phyloP scores from a whole-genome alignment of 2,113 vertebrate genomes.

The Mellivora capensis region DNA sequence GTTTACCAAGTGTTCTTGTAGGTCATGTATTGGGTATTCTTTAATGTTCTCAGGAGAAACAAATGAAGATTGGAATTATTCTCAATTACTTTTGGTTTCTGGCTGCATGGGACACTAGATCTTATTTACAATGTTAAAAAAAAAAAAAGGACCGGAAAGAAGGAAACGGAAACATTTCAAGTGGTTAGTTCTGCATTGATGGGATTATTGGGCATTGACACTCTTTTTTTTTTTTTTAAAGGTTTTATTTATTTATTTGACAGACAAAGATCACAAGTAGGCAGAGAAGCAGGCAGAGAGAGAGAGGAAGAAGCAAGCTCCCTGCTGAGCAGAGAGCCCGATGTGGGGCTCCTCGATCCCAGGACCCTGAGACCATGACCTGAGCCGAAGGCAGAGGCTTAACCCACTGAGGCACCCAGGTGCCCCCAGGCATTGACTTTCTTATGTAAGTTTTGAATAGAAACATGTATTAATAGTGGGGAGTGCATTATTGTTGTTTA shows the following conservation, averaged over 20 bases:
- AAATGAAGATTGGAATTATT: neutral
- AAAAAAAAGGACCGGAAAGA: neutral
- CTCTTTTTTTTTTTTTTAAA: neutral
- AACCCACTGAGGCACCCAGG: too few species aligned
- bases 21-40: neutral
- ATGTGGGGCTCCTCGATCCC: too few species aligned
- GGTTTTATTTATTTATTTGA: too few species aligned
- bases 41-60: neutral
- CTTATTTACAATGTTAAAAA: neutral
- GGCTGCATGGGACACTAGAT: neutral
- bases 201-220: neutral
- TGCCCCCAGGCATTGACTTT: neutral
- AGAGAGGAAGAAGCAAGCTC: too few species aligned
- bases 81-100: neutral
- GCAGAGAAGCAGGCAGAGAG: too few species aligned
- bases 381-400: too few species aligned
- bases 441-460: constrained; percentile 21
- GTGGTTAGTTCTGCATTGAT: neutral
- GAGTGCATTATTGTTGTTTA: neutral
- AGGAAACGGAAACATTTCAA: neutral
- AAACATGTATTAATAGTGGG: neutral
- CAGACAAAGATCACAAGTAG: too few species aligned
- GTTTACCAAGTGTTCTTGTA: neutral
- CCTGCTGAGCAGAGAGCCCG: too few species aligned
- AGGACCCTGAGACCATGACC: too few species aligned